A percentile compares a stretch with the other conserved stretches of the same genome.
These are phyloP conservation scores for Tetraneura akinire DNA, from an alignment of 1,140 invertebrate genomes.

Conservation along the genomic window DNA sequence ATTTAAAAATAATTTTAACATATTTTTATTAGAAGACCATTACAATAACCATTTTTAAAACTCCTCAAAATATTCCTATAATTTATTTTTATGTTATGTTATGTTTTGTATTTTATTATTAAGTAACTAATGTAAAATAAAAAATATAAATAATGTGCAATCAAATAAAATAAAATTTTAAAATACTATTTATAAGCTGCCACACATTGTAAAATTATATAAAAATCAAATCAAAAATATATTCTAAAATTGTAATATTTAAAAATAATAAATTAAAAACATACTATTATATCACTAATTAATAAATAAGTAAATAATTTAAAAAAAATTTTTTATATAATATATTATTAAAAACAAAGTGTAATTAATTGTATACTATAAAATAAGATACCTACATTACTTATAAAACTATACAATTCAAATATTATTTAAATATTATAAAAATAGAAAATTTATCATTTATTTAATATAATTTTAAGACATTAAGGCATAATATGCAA, in stretches of 20 bases:
- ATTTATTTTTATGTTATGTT: background rate
- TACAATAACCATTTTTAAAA: background rate
- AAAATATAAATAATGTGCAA: conserved; percentile 13
- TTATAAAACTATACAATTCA: conserved; percentile 8
- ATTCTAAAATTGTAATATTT: conserved; percentile 21
- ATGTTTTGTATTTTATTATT: no score
- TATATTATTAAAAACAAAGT: background rate
- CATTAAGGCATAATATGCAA: background rate
- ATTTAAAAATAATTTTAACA: background rate
- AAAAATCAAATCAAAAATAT: conserved; percentile 25
- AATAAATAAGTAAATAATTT: conserved; percentile 19
- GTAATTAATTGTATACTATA: background rate
- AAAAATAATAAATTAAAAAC: conserved; percentile 40
- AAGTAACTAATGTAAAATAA: no score
- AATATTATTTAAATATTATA: background rate
- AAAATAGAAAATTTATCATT: background rate
- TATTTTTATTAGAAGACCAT: conserved; percentile 5
- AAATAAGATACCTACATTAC: conserved; percentile 3
- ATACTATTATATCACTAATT: conserved; percentile 37
- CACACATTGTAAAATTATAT: conserved; percentile 32
- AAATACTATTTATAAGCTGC: conserved; percentile 40
- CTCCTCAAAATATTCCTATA: background rate
- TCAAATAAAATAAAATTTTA: conserved; percentile 26
- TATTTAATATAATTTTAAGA: conserved; percentile 1
- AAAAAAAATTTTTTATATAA: conserved; percentile 11